phyloP scores from a whole-genome alignment of 2,888 invertebrate genomes.

The Therioaphis trifolii region DNA sequence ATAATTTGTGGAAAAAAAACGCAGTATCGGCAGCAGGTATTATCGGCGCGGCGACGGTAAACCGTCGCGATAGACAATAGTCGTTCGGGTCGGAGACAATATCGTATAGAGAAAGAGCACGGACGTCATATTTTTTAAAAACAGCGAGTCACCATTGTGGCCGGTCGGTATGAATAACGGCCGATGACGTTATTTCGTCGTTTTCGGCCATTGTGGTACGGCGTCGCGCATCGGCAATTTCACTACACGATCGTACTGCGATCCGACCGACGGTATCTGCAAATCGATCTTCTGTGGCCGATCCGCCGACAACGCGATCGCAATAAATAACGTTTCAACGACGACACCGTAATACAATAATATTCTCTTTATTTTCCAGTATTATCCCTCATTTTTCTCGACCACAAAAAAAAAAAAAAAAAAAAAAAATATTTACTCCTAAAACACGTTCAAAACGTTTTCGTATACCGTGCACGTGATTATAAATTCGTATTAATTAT shows the following conservation, averaged over 20 bases:
- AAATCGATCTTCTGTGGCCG: constrained; percentile 3
- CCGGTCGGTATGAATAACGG: neutral
- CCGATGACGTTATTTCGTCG: constrained; percentile 5
- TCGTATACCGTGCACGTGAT: too few species aligned
- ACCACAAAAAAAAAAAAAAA: too few species aligned
- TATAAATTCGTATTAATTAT: too few species aligned
- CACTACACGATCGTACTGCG: neutral
- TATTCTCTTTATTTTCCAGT: too few species aligned
- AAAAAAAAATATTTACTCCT: too few species aligned
- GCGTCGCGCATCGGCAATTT: constrained; percentile 15
- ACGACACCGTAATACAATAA: neutral
- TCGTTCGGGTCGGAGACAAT: neutral
- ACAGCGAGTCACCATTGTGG: constrained; percentile 2
- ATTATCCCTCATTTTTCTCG: too few species aligned
- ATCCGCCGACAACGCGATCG: neutral
- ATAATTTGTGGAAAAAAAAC: neutral
- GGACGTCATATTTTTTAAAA: neutral
- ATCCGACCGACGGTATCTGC: neutral
- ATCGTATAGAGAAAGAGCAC: neutral
- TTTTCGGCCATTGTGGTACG: neutral
- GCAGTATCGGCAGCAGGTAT: too few species aligned
- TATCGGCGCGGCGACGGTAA: too few species aligned
- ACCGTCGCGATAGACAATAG: neutral
- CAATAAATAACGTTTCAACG: neutral
- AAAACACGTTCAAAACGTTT: too few species aligned